Conservation (phyloP, 2,113 vertebrate species). For the Syrrhaptes paradoxus region DNA sequence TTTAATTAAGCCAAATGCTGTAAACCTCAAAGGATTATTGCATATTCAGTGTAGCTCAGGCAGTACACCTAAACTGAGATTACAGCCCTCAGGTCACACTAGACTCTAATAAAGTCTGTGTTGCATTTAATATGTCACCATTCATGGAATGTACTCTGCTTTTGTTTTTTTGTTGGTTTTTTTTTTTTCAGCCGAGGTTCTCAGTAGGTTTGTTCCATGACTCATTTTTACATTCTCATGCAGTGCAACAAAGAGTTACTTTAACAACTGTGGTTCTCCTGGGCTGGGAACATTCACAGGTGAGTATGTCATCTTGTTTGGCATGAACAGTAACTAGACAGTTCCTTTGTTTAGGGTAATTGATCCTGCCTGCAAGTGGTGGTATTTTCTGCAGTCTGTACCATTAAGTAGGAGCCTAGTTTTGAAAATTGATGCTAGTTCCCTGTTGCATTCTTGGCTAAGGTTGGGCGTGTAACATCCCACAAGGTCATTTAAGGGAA, state of each 20-base stretch:
- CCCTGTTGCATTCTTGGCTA: slow-evolving; percentile 43
- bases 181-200: neutral
- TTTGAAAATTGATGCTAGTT: slow-evolving; percentile 32
- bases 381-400: slow-evolving; percentile 15
- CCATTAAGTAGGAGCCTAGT: slow-evolving; percentile 1
- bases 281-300: slow-evolving; percentile 56
- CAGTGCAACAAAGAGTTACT: neutral
- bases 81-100: neutral
- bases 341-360: slow-evolving; percentile 45
- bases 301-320: slow-evolving; percentile 42
- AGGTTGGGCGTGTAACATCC: slow-evolving; percentile 6
- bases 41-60: neutral
- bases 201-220: neutral
- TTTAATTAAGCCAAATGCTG: neutral
- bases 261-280: neutral
- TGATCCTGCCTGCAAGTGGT: slow-evolving; percentile 28
- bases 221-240: slow-evolving; percentile 34
- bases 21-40: neutral
- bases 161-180: neutral
- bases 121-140: neutral
- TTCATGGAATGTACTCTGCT: neutral
- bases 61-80: neutral
- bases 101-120: slow-evolving; percentile 8
- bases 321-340: neutral
- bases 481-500: slow-evolving; percentile 68